Evolutionary conservation across 2,888 invertebrate species (phyloP).

Genomic region (Leptopilina syphax): DNA sequence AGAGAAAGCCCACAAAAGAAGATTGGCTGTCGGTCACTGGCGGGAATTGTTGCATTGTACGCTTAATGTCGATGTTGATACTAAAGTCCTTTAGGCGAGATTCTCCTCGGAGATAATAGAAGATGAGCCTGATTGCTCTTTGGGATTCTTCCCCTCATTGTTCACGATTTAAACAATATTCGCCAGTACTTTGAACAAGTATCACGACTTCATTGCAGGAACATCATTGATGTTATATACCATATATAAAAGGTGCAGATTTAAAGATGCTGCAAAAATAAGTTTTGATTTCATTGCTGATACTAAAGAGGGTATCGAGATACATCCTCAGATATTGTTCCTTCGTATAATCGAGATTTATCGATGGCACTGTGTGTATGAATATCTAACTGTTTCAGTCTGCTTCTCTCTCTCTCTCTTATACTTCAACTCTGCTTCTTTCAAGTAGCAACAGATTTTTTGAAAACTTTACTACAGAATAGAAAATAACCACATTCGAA

Average conservation of each 20-base stretch:
- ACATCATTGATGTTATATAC: constrained; percentile 2
- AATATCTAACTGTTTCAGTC: not conserved
- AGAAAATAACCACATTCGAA: too few species aligned
- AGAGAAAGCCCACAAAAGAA: constrained; percentile 1
- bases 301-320: constrained; percentile 11
- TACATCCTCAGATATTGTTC: constrained; percentile 7
- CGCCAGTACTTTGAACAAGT: constrained; percentile 16
- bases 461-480: too few species aligned
- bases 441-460: too few species aligned
- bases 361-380: not conserved
- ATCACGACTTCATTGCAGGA: constrained; percentile 26
- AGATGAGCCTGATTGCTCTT: constrained; percentile 37
- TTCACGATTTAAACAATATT: constrained; percentile 26
- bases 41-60: constrained; percentile 28
- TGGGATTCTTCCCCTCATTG: constrained; percentile 2
- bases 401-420: too few species aligned
- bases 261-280: constrained; percentile 10
- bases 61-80: constrained; percentile 25
- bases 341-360: not conserved
- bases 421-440: too few species aligned
- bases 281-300: not conserved
- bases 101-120: constrained; percentile 24
- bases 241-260: not conserved
- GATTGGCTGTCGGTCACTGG: constrained; percentile 36
- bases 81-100: constrained; percentile 25